Percentiles rank a stretch among this genome's conserved stretches.
Conservation (phyloP, 2,113 vertebrate genomes). For the Brachionichthys hirsutus region DNA sequence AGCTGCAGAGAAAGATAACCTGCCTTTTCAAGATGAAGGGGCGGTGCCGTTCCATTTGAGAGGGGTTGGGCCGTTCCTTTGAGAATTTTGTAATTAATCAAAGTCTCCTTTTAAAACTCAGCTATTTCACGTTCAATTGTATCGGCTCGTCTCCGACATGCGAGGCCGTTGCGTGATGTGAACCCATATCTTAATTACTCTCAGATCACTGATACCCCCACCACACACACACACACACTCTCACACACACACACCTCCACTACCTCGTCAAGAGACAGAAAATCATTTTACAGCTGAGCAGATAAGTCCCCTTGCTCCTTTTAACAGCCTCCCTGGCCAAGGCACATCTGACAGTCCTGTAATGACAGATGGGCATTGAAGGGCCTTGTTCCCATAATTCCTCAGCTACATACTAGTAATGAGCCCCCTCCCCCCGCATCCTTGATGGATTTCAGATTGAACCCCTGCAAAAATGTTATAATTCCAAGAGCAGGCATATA, state of each 20-base stretch:
- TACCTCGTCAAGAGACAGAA: slow-evolving; percentile 70
- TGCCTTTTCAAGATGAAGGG: slow-evolving; percentile 65
- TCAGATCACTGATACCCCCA: slow-evolving; percentile 72
- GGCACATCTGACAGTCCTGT: slow-evolving; percentile 63
- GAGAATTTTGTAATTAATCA: slow-evolving; percentile 76
- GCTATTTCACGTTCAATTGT: slow-evolving; percentile 69
- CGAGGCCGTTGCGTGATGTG: slow-evolving; percentile 67
- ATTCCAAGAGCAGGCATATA: slow-evolving; percentile 55
- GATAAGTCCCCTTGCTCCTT: slow-evolving; percentile 71
- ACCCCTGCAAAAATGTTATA: slow-evolving; percentile 57
- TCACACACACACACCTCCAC: slow-evolving; percentile 42
- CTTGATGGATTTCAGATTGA: slow-evolving; percentile 67
- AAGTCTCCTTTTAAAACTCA: slow-evolving; percentile 63
- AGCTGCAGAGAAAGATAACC: slow-evolving; percentile 64
- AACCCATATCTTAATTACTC: slow-evolving; percentile 77
- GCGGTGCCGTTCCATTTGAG: slow-evolving; percentile 54
- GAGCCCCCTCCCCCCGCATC: slow-evolving; percentile 34
- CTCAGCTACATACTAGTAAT: slow-evolving; percentile 55
- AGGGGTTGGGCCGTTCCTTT: slow-evolving; percentile 46
- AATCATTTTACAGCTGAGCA: slow-evolving; percentile 79
- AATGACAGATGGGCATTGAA: slow-evolving; percentile 65
- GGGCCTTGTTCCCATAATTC: slow-evolving; percentile 60
- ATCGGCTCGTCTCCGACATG: slow-evolving; percentile 63
- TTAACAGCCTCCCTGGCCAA: slow-evolving; percentile 51
- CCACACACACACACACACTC: slow-evolving; percentile 43